Percentiles rank a stretch among this genome's conserved stretches.
Evolutionary conservation across 2,888 invertebrate species (phyloP).

Genomic region (Microctonus aethiopoides): DNA sequence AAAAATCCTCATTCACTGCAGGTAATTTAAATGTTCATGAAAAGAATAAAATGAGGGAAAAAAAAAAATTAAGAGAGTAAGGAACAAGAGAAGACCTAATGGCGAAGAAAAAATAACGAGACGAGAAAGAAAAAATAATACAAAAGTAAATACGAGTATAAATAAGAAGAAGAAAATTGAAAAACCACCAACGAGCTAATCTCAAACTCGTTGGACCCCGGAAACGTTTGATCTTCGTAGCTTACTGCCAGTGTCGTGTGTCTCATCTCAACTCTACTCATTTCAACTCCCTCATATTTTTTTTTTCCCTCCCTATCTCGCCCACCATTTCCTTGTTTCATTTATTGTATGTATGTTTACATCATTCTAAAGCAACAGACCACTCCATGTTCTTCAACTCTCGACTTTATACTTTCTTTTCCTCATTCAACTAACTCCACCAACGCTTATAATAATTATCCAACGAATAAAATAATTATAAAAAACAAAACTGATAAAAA

Average conservation of each 20-base stretch:
- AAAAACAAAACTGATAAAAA: not conserved
- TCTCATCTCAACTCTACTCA: constrained; percentile 6
- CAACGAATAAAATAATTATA: not conserved
- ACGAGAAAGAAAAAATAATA: no score
- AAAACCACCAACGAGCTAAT: constrained; percentile 37
- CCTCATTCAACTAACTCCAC: no score
- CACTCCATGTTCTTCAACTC: constrained; percentile 15
- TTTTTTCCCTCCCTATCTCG: not conserved
- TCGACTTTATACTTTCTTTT: not conserved
- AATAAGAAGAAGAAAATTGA: constrained; percentile 28
- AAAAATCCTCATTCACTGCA: not conserved
- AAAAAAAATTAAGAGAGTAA: not conserved
- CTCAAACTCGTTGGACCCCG: constrained; percentile 37
- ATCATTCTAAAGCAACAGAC: not conserved
- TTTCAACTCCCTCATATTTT: constrained; percentile 5
- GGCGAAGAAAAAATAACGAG: no score
- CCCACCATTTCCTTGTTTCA: not conserved
- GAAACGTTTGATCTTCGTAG: constrained; percentile 38
- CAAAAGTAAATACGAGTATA: not conserved
- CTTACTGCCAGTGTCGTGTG: constrained; percentile 24
- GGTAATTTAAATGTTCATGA: not conserved
- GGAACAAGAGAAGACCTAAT: not conserved
- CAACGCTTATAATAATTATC: no score
- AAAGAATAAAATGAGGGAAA: not conserved
- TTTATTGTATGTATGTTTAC: not conserved